Base-by-base conservation (phyloP, 2,888 invertebrate genomes). In the Drosophila neonasuta region DNA sequence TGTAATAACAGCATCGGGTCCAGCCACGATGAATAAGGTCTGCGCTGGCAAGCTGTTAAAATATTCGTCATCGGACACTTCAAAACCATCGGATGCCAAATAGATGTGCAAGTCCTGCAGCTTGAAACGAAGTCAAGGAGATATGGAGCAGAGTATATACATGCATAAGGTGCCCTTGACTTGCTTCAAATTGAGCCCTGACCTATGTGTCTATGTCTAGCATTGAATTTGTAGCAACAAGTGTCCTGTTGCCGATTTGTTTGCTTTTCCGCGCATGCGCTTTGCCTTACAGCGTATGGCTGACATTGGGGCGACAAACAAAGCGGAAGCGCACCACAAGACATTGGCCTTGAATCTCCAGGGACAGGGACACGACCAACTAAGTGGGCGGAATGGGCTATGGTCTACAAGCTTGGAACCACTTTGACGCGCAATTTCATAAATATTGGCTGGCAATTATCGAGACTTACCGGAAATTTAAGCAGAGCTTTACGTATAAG, bases 61-160 rank as follows among this genome's bases (percentile, higher is more conserved):
- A 89, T 96, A 97, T 34, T 95, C 95, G 77, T 96, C 95, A 79
- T 94, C 95, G 46, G 94, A 93, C 15, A 96, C 93, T 77, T 93
- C 92, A 32, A 95, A 94, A 54, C 95, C 95, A 90, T 96, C 95
- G 75, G 92, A 92, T 20, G 93, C 92, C 68, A 93, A 91, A 88
- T 91, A 93, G 41, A 93, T 90, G 62, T 92, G 91, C 81, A 92
- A 92, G 54, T 90, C 83, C 71, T 81, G 71, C 49, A 90, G 80
- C 91, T 91, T 34, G 29, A 59, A 73, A 62, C 30, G 4, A 36
- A 58, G 34, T 13, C 48, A 68, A 62, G 45, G 17, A 48, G 17
- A 48, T 17, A 55, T 32, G 44, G 24, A 54, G 54, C 17, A 56
- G 13, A n/a, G 11, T 29, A 39, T 32, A 24, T 24, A 24, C 24